Evolutionary conservation across 2,113 vertebrate genomes (phyloP).

Genomic region (Physeter macrocephalus): DNA sequence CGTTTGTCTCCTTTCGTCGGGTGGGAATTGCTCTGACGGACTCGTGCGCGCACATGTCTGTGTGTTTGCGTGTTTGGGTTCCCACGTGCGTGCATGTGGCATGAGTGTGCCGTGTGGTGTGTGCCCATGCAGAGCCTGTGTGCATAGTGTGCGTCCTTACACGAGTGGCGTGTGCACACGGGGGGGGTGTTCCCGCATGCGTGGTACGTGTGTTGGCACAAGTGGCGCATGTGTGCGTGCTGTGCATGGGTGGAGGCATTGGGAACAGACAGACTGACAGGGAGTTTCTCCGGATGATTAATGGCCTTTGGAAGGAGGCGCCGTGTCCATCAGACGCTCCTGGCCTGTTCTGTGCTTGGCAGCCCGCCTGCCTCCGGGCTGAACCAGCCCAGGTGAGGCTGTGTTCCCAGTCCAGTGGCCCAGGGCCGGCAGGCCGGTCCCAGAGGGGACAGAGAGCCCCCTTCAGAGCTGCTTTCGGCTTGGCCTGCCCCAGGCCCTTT

Average conservation of each 20-base stretch:
- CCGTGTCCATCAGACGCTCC: not conserved
- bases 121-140: not conserved
- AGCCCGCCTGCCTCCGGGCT: not conserved
- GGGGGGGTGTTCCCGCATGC: fast-evolving
- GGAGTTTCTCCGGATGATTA: slow-evolving; percentile 31
- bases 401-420: not conserved
- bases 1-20: not conserved
- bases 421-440: not conserved
- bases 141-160: not conserved
- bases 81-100: too few relatives aligned
- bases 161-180: fast-evolving
- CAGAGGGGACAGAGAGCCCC: not conserved
- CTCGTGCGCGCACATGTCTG: fast-evolving
- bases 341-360: slow-evolving; percentile 1
- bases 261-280: not conserved
- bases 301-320: not conserved
- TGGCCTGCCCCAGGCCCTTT: not conserved
- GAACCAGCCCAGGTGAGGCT: slow-evolving; percentile 6
- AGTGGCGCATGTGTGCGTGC: fast-evolving
- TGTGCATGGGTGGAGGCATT: not conserved
- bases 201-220: not conserved
- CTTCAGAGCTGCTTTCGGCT: not conserved
- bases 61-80: not conserved
- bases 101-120: not conserved
- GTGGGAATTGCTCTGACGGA: not conserved